Evolutionary conservation across 2,888 invertebrate genomes (phyloP).

Genomic region (Tanaodytes sp.): DNA sequence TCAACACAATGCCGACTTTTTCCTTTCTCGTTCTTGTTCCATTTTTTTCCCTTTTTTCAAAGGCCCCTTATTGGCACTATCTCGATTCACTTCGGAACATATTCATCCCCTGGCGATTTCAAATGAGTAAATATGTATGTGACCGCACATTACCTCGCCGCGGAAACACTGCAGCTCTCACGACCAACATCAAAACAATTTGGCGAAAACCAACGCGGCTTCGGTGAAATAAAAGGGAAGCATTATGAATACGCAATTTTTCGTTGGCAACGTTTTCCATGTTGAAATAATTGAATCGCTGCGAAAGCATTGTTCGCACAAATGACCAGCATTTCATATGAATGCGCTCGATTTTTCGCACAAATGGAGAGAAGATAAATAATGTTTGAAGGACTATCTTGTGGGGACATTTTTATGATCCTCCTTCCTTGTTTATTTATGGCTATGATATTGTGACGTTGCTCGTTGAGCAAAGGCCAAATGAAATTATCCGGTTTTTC

Average conservation of each 20-base stretch:
- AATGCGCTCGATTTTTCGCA: conserved; percentile 24
- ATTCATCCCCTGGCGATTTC: not conserved
- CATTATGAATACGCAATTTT: conserved; percentile 45
- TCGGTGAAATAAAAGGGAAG: not conserved
- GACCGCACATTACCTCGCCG: not conserved
- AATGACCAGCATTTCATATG: conserved; percentile 42
- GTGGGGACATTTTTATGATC: no score
- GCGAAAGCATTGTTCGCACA: conserved; percentile 36
- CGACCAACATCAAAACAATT: not conserved
- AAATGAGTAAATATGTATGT: not conserved
- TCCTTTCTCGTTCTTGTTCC: not conserved
- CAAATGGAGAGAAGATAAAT: conserved; percentile 15
- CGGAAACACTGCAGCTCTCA: not conserved
- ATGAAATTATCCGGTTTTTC: no score
- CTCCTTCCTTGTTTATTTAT: no score
- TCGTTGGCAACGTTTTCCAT: conserved; percentile 31
- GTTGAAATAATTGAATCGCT: conserved; percentile 48
- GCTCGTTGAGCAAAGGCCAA: no score
- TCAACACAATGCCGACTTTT: conserved; percentile 61
- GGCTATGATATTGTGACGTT: no score
- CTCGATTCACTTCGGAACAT: not conserved
- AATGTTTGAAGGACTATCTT: no score
- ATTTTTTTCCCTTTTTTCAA: conserved; percentile 56
- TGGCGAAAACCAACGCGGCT: not conserved
- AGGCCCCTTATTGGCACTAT: conserved; percentile 55